Conservation (phyloP, 1,140 invertebrate species). For the Doryteuthis pealeii region DNA sequence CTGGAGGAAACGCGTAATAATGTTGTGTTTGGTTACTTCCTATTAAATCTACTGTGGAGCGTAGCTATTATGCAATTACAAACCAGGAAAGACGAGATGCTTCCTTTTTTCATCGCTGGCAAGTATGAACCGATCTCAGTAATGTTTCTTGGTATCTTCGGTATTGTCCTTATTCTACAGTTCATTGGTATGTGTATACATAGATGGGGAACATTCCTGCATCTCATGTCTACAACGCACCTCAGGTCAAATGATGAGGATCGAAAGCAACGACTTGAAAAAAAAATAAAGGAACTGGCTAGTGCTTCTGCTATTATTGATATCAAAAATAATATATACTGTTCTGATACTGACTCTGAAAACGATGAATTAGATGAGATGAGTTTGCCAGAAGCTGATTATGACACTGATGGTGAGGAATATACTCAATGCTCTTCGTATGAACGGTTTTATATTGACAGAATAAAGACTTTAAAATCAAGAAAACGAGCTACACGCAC, state of each 20-base stretch:
- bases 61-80: constrained; percentile 84
- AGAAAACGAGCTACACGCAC: too few relatives aligned
- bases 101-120: constrained; percentile 25
- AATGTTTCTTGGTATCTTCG: constrained; percentile 56
- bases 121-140: constrained; percentile 29
- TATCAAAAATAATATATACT: not conserved
- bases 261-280: not conserved
- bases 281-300: constrained; percentile 1
- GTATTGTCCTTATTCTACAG: constrained; percentile 56
- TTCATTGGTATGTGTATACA: constrained; percentile 60
- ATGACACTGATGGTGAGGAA: constrained; percentile 10
- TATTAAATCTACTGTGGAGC: constrained; percentile 95
- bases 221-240: constrained; percentile 39
- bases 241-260: not conserved
- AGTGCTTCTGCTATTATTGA: not conserved
- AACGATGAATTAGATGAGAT: too few relatives aligned
- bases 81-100: constrained; percentile 68
- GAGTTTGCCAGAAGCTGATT: not conserved
- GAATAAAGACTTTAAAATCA: too few relatives aligned
- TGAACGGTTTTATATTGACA: too few relatives aligned
- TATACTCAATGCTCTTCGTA: too few relatives aligned
- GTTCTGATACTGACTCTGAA: not conserved
- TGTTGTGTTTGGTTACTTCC: constrained; percentile 93
- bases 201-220: constrained; percentile 54
- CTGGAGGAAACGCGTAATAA: constrained; percentile 85